Percentiles rank a stretch among this genome's conserved stretches.
Evolutionary conservation across 2,797 vertebrate species (phyloP).

Genomic region (Thamnophis elegans): DNA sequence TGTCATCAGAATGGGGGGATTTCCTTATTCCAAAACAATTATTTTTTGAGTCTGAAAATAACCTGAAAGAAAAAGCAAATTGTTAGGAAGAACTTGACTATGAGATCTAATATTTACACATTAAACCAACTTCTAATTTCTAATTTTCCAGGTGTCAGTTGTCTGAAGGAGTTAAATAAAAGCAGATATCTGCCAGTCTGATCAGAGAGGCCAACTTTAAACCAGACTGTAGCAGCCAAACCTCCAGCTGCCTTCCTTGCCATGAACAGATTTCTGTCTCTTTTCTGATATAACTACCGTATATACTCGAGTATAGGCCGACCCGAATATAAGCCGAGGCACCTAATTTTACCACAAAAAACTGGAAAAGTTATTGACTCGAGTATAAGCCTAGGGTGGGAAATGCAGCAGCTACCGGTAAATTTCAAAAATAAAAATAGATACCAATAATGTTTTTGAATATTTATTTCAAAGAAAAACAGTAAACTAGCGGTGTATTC

Average conservation of each 20-base stretch:
- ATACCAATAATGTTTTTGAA: too few species aligned
- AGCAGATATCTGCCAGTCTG: constrained; percentile 24
- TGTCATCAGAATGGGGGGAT: background rate
- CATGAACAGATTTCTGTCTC: background rate
- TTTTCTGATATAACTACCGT: constrained; percentile 1
- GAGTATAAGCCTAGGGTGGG: too few species aligned
- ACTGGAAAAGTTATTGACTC: too few species aligned
- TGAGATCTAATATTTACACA: background rate
- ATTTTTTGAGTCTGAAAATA: background rate
- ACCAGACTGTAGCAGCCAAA: constrained; percentile 6
- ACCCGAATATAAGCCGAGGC: too few species aligned
- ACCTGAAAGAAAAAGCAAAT: background rate
- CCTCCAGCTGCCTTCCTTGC: constrained; percentile 7
- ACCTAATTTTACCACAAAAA: too few species aligned
- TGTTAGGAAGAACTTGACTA: background rate
- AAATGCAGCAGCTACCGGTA: too few species aligned
- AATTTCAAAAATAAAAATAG: too few species aligned
- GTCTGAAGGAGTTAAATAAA: constrained; percentile 20
- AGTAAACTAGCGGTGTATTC: too few species aligned
- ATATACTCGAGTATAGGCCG: too few species aligned
- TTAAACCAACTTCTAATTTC: background rate
- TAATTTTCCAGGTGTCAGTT: constrained; percentile 10
- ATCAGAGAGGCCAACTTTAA: constrained; percentile 14
- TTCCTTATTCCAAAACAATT: background rate
- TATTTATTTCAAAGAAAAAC: too few species aligned